Percentiles rank a stretch among this genome's conserved stretches.
Evolutionary conservation across 2,113 vertebrate genomes (phyloP).

Genomic region (Clarias gariepinus): DNA sequence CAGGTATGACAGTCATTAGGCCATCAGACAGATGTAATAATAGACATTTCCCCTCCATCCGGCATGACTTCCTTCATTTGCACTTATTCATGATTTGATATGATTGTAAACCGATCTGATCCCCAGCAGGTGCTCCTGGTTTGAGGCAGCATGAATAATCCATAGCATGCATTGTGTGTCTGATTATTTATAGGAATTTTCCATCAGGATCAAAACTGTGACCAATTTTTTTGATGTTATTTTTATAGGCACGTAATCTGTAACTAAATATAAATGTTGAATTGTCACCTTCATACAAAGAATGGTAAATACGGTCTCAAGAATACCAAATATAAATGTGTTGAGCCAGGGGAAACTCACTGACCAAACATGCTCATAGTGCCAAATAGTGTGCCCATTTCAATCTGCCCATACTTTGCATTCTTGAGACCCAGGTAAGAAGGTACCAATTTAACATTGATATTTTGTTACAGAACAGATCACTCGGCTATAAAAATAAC

Average conservation of each 20-base stretch:
- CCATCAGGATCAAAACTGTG: not conserved
- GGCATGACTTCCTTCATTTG: not conserved
- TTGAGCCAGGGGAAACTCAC: not conserved
- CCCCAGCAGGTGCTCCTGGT: conserved; percentile 1
- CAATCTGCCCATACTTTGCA: no score
- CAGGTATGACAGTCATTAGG: not conserved
- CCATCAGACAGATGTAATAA: not conserved
- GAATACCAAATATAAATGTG: not conserved
- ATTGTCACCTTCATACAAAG: not conserved
- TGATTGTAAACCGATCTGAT: not conserved
- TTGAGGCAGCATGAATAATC: not conserved
- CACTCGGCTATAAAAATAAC: no score
- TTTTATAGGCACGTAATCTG: not conserved
- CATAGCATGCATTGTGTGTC: not conserved
- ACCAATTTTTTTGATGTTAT: not conserved
- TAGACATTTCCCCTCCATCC: not conserved
- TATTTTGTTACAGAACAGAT: no score
- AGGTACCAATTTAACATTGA: no score
- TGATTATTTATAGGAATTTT: not conserved
- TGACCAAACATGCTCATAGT: not conserved
- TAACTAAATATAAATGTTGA: not conserved
- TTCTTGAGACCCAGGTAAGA: no score
- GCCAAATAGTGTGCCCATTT: not conserved
- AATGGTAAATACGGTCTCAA: no score
- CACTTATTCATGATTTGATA: not conserved